These are phyloP conservation scores for Scaptomyza pallida DNA, from an alignment of 1,140 invertebrate genomes.

Conservation along the genomic window DNA sequence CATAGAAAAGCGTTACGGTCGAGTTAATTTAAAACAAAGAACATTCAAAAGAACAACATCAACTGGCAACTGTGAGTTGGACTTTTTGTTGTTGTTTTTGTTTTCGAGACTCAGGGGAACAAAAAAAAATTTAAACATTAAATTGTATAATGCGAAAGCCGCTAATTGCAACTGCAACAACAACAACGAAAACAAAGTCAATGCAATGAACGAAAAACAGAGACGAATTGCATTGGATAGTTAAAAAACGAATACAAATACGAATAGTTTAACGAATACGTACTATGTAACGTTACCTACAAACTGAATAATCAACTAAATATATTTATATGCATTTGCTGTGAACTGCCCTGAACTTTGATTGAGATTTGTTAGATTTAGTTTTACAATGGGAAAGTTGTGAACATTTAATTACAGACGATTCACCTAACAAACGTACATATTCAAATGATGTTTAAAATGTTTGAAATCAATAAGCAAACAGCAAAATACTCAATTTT, in stretches of 20 bases:
- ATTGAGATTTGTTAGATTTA: background rate
- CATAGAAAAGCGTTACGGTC: slow-evolving; percentile 83
- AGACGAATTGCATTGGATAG: slow-evolving; percentile 69
- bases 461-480: background rate
- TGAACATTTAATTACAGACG: background rate
- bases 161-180: slow-evolving; percentile 63
- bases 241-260: slow-evolving; percentile 18
- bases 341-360: slow-evolving; percentile 53
- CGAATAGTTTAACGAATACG: slow-evolving; percentile 26
- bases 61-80: slow-evolving; percentile 58
- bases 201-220: slow-evolving; percentile 71
- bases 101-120: slow-evolving; percentile 45
- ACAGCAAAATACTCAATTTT: background rate
- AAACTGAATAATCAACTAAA: slow-evolving; percentile 22
- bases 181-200: slow-evolving; percentile 29
- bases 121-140: slow-evolving; percentile 76
- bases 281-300: slow-evolving; percentile 43
- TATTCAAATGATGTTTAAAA: background rate
- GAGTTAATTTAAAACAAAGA: slow-evolving; percentile 83
- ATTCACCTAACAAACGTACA: background rate
- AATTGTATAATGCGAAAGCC: slow-evolving; percentile 81
- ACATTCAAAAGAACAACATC: slow-evolving; percentile 77
- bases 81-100: slow-evolving; percentile 42
- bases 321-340: slow-evolving; percentile 6
- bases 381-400: background rate